Evolutionary conservation across 2,888 invertebrate genomes (phyloP).

Genomic region (Epicampocera succincta): DNA sequence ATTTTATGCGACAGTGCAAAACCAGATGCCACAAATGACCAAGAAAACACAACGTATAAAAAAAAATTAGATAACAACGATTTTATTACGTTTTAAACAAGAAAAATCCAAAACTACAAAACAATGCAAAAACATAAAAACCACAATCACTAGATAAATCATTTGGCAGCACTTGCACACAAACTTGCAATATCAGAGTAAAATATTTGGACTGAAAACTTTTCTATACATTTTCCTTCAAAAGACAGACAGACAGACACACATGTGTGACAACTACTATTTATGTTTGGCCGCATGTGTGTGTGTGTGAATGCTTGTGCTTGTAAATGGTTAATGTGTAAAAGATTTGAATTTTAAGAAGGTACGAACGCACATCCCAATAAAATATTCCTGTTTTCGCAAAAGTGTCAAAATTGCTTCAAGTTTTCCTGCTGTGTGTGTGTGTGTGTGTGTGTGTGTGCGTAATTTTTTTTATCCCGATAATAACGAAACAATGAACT

Average conservation of each 20-base stretch:
- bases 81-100: slow-evolving; percentile 31
- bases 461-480: slow-evolving; percentile 1
- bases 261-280: slow-evolving; percentile 40
- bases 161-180: slow-evolving; percentile 56
- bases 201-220: slow-evolving; percentile 44
- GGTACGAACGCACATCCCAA: slow-evolving; percentile 34
- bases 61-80: slow-evolving; percentile 27
- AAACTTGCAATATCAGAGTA: background rate
- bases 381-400: slow-evolving; percentile 31
- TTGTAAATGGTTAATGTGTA: slow-evolving; percentile 41
- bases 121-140: slow-evolving; percentile 47
- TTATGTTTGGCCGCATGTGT: background rate
- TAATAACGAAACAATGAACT: slow-evolving; percentile 65
- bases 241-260: too few species aligned
- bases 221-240: slow-evolving; percentile 39
- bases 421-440: slow-evolving; percentile 41
- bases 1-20: slow-evolving; percentile 61
- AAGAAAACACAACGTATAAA: background rate
- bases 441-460: too few species aligned
- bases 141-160: slow-evolving; percentile 70
- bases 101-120: slow-evolving; percentile 8
- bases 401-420: slow-evolving; percentile 52
- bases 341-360: slow-evolving; percentile 62
- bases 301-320: background rate
- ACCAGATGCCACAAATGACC: slow-evolving; percentile 67